Evolutionary conservation across 2,797 vertebrate genomes (phyloP), one percentile per base, ranked within the genome.

Genomic region (Girardinus metallicus): DNA sequence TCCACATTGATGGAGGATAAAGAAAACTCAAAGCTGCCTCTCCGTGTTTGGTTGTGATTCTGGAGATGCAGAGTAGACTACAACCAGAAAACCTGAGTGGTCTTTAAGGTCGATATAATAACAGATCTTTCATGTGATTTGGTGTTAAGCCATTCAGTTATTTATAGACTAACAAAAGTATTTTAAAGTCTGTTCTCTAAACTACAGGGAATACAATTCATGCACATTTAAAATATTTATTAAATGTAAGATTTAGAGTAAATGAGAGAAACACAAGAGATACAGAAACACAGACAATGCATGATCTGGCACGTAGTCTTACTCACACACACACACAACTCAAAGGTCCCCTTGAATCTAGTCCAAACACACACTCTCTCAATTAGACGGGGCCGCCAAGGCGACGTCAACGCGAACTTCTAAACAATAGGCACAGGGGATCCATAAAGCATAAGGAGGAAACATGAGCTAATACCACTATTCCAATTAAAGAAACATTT

Each of bases 401-500:
- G 86, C 94, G 92, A 94, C 93, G 93, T 94, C 94, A 94, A 93
- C 83, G 77, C 81, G 81, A 92, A 90, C 92, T 90, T 89, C 84
- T 90, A 92, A 95, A 95, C 92, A 95, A 94, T 93, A 92, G 92
- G 81, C 94, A 87, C 93, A 83, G 86, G 94, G 92, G 92, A 94
- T 94, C 90, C 93, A 93, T 95, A 94, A 94, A 93, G 90, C 92
- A 87, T 77, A 1, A 80, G 83, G 89, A 94, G 93, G 95, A 95
- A 95, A 94, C 89, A 92, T 94, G 94, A 94, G 91, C 94, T 95
- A 94, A 95, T 95, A 89, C 86, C 92, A 87, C 92, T 92, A 94
- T 95, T 95, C 89, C 93, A 94, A 94, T 94, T 95, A 95, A 92
- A 94, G 91, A 92, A 93, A 94, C 94, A 94, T 94, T 94, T 91